Percentiles rank a stretch among this genome's conserved stretches.
Evolutionary conservation across 2,888 invertebrate genomes (phyloP).

Genomic region (Tolmerus cingulatus): DNA sequence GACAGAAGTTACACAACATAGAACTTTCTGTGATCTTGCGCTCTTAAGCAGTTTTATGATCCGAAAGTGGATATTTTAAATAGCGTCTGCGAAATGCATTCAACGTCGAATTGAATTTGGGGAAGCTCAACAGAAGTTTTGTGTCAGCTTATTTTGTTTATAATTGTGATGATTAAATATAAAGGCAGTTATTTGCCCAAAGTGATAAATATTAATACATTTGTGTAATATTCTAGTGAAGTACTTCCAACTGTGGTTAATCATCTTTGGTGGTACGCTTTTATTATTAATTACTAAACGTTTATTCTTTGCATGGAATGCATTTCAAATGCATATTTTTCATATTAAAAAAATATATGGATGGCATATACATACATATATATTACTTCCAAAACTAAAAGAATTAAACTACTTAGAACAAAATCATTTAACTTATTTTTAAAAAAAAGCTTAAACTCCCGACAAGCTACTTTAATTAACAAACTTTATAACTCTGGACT

Average conservation of each 20-base stretch:
- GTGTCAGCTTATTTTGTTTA: neutral
- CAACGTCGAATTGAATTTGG: neutral
- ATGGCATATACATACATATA: no score
- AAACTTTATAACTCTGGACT: neutral
- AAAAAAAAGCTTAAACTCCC: no score
- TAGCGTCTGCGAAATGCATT: neutral
- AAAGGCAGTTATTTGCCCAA: neutral
- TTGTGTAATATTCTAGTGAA: neutral
- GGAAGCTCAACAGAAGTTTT: neutral
- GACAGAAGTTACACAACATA: neutral
- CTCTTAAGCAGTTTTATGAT: neutral
- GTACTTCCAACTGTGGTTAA: neutral
- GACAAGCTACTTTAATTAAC: neutral
- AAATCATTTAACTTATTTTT: neutral
- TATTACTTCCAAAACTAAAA: no score
- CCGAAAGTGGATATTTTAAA: neutral
- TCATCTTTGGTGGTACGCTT: neutral
- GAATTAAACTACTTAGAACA: no score
- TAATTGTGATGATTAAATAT: neutral
- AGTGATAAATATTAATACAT: neutral
- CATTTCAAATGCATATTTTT: no score
- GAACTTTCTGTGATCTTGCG: neutral
- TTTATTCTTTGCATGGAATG: neutral
- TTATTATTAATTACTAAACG: neutral
- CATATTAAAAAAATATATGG: no score